Conservation (phyloP, 2,888 invertebrate genomes). For the Catotricha subobsoleta region DNA sequence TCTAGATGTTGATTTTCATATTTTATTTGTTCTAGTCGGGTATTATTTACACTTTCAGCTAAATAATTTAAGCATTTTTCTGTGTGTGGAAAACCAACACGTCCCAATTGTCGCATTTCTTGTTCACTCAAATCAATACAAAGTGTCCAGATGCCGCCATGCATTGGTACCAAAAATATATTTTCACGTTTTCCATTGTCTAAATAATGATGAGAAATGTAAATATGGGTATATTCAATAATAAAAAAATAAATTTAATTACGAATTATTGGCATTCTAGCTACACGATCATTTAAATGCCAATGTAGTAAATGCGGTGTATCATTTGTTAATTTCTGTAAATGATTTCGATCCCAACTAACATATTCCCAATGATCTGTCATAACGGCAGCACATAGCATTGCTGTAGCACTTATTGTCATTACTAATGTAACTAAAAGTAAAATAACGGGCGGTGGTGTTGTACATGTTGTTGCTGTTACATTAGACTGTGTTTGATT, state of each 20-base stretch:
- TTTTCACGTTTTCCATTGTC: conserved; percentile 18
- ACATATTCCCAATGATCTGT: conserved; percentile 84
- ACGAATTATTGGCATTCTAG: conserved; percentile 34
- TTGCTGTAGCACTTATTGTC: conserved; percentile 59
- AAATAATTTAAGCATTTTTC: conserved; percentile 66
- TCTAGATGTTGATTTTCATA: conserved; percentile 62
- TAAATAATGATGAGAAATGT: background rate
- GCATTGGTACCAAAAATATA: conserved; percentile 69
- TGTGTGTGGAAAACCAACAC: conserved; percentile 46
- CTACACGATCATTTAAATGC: conserved; percentile 60
- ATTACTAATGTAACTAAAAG: conserved; percentile 37
- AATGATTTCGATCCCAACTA: conserved; percentile 48
- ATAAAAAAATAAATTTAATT: conserved; percentile 15
- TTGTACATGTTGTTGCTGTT: conserved; percentile 14
- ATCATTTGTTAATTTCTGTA: conserved; percentile 29
- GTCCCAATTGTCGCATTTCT: conserved; percentile 46
- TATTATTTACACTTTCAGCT: conserved; percentile 44
- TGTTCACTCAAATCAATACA: conserved; percentile 66
- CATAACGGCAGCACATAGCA: conserved; percentile 73
- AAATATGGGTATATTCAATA: background rate
- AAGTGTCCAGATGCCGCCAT: conserved; percentile 80
- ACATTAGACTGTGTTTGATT: conserved; percentile 13
- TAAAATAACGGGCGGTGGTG: conserved; percentile 27
- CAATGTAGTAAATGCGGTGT: conserved; percentile 42
- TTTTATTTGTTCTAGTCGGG: too few relatives aligned